Evolutionary conservation across 2,113 vertebrate genomes (phyloP), one percentile per base, ranked within the genome.

Genomic region (Cottus gobio): DNA sequence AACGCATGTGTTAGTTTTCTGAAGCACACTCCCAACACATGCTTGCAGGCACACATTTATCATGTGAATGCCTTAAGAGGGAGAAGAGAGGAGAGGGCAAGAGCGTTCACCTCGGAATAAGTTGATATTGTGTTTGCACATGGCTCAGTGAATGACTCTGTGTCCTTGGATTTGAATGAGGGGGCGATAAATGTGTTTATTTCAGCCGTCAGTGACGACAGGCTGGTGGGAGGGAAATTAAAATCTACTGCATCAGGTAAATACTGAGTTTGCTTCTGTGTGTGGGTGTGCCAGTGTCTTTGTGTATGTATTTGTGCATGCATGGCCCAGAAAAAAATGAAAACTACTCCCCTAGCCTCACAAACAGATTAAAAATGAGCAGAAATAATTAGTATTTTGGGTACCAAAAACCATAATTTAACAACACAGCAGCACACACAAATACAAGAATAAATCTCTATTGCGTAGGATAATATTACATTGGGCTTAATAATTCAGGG

Each of bases 371-470:
- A 83, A 79, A 82, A 75, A 67, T 42, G 61, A 85, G 77, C 71
- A 75, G 9, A 74, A 83, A 66, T 84, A 84, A 89, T 91, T 85
- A 74, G 77, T 76, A 80, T 84, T 90, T 74, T 72, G 56, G 68
- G 52, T 62, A 79, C 18, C 57, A 70, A 79, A 56, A 85, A 83
- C 84, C 85, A 82, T 77, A 34, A 68, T 16, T 66, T 30, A 66
- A 34, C 46, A 52, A 24, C 46, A 36, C 36, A n/a, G 30, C 30
- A 52, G 30, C 46, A 24, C 66, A 52, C 66, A 52, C 26, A 71
- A 68, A 80, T 73, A 67, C 31, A 73, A 74, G 86, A 46, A 85
- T 79, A 66, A 87, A 89, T 90, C 70, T 73, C 24, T 22, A 0
- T 30, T 26, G 72, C 56, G 71, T 70, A 36, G 61, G 58, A 78